Evolutionary conservation across 2,797 vertebrate species (phyloP).

Genomic region (Hypotaenidia okinawae): DNA sequence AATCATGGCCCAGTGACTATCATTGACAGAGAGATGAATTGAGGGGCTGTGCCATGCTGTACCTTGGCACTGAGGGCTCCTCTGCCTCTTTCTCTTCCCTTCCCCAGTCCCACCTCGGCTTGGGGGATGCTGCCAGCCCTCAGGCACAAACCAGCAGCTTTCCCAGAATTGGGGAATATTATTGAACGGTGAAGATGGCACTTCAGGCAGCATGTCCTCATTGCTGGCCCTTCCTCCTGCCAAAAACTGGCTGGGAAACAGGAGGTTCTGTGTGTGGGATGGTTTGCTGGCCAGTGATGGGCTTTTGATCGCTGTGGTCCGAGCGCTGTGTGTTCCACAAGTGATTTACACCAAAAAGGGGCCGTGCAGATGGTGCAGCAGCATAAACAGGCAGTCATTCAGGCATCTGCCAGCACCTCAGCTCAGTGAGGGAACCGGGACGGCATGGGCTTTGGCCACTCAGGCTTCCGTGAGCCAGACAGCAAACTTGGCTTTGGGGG

Average conservation of each 20-base stretch:
- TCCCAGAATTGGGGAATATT: background rate
- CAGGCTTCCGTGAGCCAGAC: background rate
- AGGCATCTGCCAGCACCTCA: background rate
- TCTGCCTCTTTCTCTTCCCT: background rate
- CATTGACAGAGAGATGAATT: background rate
- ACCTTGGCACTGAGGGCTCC: background rate
- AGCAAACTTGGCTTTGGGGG: background rate
- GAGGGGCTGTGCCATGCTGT: background rate
- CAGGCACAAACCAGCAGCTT: background rate
- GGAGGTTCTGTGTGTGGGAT: background rate
- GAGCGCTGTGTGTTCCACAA: background rate
- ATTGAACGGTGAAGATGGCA: background rate
- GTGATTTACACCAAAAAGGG: background rate
- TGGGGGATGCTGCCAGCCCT: background rate
- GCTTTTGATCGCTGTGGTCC: background rate
- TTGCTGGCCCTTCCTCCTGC: background rate
- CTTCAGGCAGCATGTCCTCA: background rate
- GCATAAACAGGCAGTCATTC: background rate
- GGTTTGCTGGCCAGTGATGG: background rate
- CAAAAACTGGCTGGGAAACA: accelerated
- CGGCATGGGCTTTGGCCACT: background rate
- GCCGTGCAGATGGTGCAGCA: background rate
- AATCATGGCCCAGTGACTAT: background rate
- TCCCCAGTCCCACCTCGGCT: background rate
- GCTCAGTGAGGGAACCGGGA: background rate